Percentiles rank a stretch among this genome's conserved stretches.
These are phyloP conservation scores for Macrotis lagotis DNA, from an alignment of 2,113 vertebrate species.

Conservation along the genomic window DNA sequence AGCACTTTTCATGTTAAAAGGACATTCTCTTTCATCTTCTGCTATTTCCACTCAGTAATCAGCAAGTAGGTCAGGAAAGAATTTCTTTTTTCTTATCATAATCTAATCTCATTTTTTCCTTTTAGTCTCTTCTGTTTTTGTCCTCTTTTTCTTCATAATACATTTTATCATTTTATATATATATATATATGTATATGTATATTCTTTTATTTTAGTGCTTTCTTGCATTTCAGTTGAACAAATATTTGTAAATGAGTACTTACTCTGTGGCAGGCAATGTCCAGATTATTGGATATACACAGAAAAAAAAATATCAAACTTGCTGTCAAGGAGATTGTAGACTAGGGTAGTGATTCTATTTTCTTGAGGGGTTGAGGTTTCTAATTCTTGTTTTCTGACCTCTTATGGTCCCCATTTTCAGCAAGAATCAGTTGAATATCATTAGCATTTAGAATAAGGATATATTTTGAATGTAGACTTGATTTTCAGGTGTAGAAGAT, in stretches of 20 bases:
- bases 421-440: background rate
- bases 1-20: background rate
- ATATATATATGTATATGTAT: too few species aligned
- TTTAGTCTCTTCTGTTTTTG: background rate
- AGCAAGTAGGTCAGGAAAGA: background rate
- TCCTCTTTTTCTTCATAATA: background rate
- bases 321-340: background rate
- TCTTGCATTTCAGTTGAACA: background rate
- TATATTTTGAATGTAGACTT: background rate
- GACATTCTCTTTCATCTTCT: conserved; percentile 12
- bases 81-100: background rate
- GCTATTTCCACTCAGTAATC: background rate
- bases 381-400: background rate
- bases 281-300: background rate
- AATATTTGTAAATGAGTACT: background rate
- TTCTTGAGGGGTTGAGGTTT: background rate
- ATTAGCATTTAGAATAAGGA: background rate
- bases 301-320: background rate
- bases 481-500: background rate
- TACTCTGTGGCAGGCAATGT: background rate
- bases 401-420: background rate
- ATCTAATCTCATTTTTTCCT: background rate
- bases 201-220: background rate
- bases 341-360: background rate
- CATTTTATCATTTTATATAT: background rate